Evolutionary conservation across 1,140 invertebrate genomes (phyloP).

Genomic region (Heterodera schachtii): DNA sequence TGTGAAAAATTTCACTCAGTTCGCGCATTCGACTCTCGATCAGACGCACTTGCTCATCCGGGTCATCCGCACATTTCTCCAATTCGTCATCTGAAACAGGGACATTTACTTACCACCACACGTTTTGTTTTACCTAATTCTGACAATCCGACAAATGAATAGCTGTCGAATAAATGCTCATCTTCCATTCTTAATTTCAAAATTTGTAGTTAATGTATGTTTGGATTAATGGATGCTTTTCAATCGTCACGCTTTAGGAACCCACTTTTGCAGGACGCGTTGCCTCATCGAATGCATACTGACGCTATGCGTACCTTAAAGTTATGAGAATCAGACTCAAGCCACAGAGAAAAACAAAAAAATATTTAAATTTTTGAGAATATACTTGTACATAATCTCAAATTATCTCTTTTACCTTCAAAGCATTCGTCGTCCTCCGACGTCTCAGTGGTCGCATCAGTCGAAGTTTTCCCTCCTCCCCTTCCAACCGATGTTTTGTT

Average conservation of each 20-base stretch:
- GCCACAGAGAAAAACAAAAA: constrained; percentile 8
- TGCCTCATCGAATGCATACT: constrained; percentile 15
- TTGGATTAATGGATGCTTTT: neutral
- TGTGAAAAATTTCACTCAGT: constrained; percentile 18
- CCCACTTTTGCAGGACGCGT: constrained; percentile 14
- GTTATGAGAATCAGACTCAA: no score
- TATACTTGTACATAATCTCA: neutral
- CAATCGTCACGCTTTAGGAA: neutral
- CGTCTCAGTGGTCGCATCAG: neutral
- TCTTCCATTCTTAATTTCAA: constrained; percentile 38
- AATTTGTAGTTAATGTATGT: neutral
- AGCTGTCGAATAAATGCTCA: constrained; percentile 39
- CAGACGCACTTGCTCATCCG: constrained; percentile 20
- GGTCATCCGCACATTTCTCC: constrained; percentile 5
- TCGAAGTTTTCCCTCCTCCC: neutral
- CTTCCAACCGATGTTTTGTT: neutral
- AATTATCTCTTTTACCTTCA: neutral
- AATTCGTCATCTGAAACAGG: constrained; percentile 20
- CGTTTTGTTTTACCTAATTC: constrained; percentile 37
- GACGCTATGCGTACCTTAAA: constrained; percentile 14
- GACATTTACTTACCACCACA: neutral
- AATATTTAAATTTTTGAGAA: neutral
- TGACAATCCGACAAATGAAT: constrained; percentile 36
- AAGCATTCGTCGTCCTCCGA: constrained; percentile 20
- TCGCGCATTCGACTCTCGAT: constrained; percentile 30